Percentiles rank a stretch among this genome's conserved stretches.
Evolutionary conservation across 2,113 vertebrate genomes (phyloP).

Genomic region (Tupaia tana): DNA sequence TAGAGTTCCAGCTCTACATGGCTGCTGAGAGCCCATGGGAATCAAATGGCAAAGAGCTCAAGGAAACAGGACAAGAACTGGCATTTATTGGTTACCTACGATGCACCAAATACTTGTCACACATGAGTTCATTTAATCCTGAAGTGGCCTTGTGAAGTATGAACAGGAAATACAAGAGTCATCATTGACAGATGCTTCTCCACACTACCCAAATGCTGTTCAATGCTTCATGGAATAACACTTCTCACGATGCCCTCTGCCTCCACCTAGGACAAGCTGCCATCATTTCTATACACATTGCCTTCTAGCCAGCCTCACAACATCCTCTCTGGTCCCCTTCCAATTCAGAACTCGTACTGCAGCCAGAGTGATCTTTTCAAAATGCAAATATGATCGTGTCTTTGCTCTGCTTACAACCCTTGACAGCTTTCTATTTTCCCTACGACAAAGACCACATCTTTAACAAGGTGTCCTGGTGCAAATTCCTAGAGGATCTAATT

Average conservation of each 20-base stretch:
- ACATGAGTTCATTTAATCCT: constrained; percentile 40
- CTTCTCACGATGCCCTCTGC: not conserved
- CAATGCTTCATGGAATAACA: rapidly evolving
- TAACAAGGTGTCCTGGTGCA: not conserved
- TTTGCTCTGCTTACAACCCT: not conserved
- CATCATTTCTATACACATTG: not conserved
- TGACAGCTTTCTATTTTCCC: not conserved
- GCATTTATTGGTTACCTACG: constrained; percentile 41
- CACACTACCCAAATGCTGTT: not conserved
- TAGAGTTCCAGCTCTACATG: not conserved
- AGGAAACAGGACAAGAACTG: not conserved
- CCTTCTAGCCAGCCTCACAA: not conserved
- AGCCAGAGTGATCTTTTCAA: not conserved
- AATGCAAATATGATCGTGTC: rapidly evolving
- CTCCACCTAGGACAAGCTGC: no score
- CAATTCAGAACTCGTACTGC: rapidly evolving
- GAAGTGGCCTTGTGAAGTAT: constrained; percentile 27
- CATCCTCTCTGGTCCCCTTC: not conserved
- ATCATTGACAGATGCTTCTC: constrained; percentile 53
- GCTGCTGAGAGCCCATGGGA: not conserved
- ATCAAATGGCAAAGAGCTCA: not conserved
- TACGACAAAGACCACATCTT: not conserved
- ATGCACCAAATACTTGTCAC: constrained; percentile 61
- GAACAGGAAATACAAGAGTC: constrained; percentile 60
- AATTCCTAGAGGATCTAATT: not conserved